Percentiles rank a stretch among this genome's conserved stretches.
Conservation (phyloP, 2,797 vertebrate species). For the Aldrovandia affinis region DNA sequence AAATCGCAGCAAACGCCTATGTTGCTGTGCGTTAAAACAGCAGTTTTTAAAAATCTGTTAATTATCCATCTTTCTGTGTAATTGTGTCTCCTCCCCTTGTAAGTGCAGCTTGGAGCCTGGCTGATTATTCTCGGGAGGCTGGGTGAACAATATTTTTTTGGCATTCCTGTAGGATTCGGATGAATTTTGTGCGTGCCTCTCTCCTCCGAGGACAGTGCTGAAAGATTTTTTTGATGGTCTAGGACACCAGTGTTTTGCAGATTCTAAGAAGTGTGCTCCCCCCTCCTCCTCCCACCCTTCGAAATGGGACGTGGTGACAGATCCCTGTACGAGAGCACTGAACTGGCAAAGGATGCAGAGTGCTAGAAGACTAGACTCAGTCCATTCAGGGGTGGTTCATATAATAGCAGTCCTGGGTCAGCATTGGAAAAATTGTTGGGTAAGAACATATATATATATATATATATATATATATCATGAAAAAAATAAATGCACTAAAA, state of each 20-base stretch:
- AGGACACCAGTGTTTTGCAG: slow-evolving; percentile 41
- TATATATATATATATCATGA: slow-evolving; percentile 26
- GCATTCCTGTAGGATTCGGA: slow-evolving; percentile 20
- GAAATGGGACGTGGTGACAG: slow-evolving; percentile 67
- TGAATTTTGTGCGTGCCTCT: neutral
- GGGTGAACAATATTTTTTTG: neutral
- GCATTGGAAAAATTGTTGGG: slow-evolving; percentile 59
- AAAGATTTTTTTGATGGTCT: slow-evolving; percentile 43
- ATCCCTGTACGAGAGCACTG: slow-evolving; percentile 64
- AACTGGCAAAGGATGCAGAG: slow-evolving; percentile 65
- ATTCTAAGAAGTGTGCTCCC: slow-evolving; percentile 34
- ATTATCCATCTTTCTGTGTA: neutral
- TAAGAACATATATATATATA: slow-evolving; percentile 26
- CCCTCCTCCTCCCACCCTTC: slow-evolving; percentile 30
- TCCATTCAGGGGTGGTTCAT: slow-evolving; percentile 63
- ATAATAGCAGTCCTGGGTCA: slow-evolving; percentile 63
- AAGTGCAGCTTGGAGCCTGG: neutral
- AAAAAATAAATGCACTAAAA: slow-evolving; percentile 21
- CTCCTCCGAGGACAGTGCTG: slow-evolving; percentile 21
- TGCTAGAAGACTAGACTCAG: slow-evolving; percentile 44
- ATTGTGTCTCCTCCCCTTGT: neutral
- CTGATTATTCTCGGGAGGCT: neutral
- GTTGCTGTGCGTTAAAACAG: neutral
- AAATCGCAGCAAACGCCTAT: neutral
- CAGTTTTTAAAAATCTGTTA: neutral